phyloP scores from a whole-genome alignment of 2,113 vertebrate species.

The Forbesichthys agassizii region DNA sequence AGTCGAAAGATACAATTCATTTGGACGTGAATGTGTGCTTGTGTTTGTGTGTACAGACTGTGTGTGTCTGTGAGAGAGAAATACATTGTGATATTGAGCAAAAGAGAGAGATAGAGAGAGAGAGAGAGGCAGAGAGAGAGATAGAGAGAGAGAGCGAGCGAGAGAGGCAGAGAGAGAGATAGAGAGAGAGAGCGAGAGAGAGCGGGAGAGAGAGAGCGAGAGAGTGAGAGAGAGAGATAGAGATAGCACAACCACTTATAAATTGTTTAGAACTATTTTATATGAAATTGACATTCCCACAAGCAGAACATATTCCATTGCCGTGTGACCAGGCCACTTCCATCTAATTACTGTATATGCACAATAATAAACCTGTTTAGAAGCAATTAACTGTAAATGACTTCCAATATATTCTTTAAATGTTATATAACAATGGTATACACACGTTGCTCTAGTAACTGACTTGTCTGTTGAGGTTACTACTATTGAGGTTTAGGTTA shows the following conservation, averaged over 20 bases:
- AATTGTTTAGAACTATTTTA: no score
- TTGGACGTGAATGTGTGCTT: neutral
- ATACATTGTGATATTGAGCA: no score
- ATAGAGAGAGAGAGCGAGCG: no score
- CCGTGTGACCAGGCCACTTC: neutral
- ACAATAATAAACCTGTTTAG: neutral
- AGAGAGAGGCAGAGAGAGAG: no score
- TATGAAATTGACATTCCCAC: neutral
- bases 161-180: no score
- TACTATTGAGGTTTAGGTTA: no score
- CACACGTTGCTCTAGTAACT: constrained; percentile 17
- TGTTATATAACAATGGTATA: neutral
- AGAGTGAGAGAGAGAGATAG: no score
- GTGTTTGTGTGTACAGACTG: constrained; percentile 4
- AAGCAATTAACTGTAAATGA: neutral
- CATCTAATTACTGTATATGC: neutral
- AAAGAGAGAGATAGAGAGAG: no score
- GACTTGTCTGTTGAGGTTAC: constrained; percentile 2
- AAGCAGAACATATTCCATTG: neutral
- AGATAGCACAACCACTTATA: no score
- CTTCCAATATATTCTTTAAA: neutral
- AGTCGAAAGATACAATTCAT: neutral
- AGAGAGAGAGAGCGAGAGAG: no score
- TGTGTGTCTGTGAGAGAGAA: no score
- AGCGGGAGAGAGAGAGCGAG: no score